Conservation (phyloP, 2,888 invertebrate species). For the Octodonta nipae region DNA sequence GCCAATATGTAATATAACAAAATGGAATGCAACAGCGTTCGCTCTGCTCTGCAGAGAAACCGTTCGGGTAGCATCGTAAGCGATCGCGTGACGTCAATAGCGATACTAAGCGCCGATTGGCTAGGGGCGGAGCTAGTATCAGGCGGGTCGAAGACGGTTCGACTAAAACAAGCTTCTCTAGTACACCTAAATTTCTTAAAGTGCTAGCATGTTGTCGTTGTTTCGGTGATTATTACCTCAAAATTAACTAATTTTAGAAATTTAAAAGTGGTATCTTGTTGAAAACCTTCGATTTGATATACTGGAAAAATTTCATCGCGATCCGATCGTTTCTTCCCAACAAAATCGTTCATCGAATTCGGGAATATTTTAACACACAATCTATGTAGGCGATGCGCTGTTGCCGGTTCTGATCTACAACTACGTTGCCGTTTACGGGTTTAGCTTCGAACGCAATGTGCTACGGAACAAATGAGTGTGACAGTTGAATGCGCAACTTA, state of each 20-base stretch:
- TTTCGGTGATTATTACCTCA: slow-evolving; percentile 18
- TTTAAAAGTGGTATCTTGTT: slow-evolving; percentile 19
- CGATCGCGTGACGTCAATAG: slow-evolving; percentile 27
- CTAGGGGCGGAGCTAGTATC: slow-evolving; percentile 26
- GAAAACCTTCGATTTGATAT: slow-evolving; percentile 8
- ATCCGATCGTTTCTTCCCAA: slow-evolving; percentile 18
- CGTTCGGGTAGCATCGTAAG: slow-evolving; percentile 18
- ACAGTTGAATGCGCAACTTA: slow-evolving; percentile 30
- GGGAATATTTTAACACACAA: slow-evolving; percentile 30
- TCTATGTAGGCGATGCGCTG: slow-evolving; percentile 31
- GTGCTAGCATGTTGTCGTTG: slow-evolving; percentile 22
- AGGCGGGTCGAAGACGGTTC: slow-evolving; percentile 29
- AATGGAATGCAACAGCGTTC: slow-evolving; percentile 27
- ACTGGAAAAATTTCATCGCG: slow-evolving; percentile 22
- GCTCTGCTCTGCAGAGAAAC: slow-evolving; percentile 18
- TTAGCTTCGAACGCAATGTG: slow-evolving; percentile 23
- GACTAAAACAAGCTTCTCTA: slow-evolving; percentile 24
- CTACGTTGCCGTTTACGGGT: slow-evolving; percentile 20
- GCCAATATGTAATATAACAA: slow-evolving; percentile 26
- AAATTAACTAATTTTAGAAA: slow-evolving; percentile 15
- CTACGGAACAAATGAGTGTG: slow-evolving; percentile 22
- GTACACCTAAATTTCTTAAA: slow-evolving; percentile 22
- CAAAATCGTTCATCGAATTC: slow-evolving; percentile 21
- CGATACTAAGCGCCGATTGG: slow-evolving; percentile 23
- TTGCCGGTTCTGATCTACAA: slow-evolving; percentile 19